These are phyloP conservation scores for Phalacrocorax pelagicus DNA, from an alignment of 2,113 vertebrate species.

Conservation along the genomic window DNA sequence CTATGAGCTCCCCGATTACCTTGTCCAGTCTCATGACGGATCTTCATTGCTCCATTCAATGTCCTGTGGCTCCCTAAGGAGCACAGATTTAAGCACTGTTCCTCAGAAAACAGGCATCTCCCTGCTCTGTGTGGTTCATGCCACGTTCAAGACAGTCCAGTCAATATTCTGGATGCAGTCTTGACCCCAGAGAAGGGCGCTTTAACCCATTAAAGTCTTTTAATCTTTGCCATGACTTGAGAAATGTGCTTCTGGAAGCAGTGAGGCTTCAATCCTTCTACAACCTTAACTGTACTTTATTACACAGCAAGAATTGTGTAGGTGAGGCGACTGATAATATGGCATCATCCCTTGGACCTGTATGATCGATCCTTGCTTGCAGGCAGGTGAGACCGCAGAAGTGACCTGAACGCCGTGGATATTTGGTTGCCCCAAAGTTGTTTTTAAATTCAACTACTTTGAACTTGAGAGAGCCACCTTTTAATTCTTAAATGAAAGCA, in stretches of 20 bases:
- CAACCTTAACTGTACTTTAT: neutral
- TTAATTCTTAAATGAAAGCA: neutral
- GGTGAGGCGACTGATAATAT: neutral
- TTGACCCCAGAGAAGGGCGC: neutral
- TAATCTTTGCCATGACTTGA: neutral
- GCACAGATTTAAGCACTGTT: neutral
- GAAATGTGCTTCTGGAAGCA: neutral
- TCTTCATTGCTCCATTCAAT: neutral
- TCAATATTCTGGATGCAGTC: neutral
- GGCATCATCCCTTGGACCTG: neutral
- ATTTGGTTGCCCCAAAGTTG: neutral
- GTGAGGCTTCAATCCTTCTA: neutral
- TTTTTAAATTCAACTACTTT: neutral
- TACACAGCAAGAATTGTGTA: neutral
- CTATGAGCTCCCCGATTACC: neutral
- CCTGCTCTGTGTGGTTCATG: neutral
- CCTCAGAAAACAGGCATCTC: fast-evolving
- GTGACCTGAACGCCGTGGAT: fast-evolving
- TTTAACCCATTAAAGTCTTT: neutral
- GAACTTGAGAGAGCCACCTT: neutral
- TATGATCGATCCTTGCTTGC: too few species aligned
- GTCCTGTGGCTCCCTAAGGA: neutral
- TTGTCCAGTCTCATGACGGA: neutral
- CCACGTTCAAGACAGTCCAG: neutral
- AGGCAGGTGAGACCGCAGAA: neutral